Conservation (phyloP, 2,888 invertebrate genomes). For the Didymodactylos carnosus region DNA sequence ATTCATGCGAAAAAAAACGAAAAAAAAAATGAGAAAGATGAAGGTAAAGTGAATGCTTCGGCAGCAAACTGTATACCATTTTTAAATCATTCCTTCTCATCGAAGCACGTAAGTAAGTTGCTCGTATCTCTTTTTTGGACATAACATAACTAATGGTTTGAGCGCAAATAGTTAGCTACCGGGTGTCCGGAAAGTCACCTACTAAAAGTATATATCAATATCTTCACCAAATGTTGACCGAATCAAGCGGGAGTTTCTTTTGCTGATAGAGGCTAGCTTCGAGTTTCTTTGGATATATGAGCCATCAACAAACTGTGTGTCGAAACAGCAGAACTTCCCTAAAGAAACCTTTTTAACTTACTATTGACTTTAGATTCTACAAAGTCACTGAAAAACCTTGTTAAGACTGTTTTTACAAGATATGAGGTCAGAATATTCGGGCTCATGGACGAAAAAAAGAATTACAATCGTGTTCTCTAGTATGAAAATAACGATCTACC, state of each 20-base stretch:
- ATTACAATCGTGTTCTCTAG: no score
- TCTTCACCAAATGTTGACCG: not conserved
- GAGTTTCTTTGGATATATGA: not conserved
- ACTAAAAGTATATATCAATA: not conserved
- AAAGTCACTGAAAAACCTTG: no score
- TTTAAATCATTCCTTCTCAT: not conserved
- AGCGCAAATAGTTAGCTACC: not conserved
- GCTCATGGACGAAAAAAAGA: no score
- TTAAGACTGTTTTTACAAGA: no score
- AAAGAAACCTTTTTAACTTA: no score
- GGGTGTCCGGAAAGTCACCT: not conserved
- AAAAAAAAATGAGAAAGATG: not conserved
- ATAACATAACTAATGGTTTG: not conserved
- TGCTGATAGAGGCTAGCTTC: not conserved
- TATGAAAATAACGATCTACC: no score
- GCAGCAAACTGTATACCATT: not conserved
- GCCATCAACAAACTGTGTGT: no score
- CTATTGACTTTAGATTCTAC: no score
- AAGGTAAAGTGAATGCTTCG: not conserved
- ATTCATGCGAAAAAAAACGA: not conserved
- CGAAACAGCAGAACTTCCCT: no score
- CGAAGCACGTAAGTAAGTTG: not conserved
- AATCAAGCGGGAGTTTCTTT: not conserved
- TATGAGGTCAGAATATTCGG: no score
- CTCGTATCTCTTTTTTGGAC: not conserved